phyloP scores from a whole-genome alignment of 2,113 vertebrate species.

The Baryphthengus martii region DNA sequence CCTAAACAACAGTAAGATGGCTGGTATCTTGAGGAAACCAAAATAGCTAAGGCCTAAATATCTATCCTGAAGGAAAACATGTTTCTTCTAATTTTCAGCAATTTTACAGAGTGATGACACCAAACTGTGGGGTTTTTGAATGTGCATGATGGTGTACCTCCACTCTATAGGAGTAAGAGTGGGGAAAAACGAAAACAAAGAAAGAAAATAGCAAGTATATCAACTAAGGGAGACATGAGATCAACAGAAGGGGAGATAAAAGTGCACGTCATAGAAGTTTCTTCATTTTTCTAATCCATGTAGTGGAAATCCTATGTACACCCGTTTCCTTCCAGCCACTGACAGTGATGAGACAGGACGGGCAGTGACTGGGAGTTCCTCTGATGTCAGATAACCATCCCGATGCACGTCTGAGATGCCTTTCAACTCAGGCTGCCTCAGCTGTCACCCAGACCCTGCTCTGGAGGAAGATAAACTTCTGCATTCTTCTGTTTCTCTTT shows the following conservation, averaged over 20 bases:
- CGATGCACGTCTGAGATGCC: neutral
- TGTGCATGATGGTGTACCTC: neutral
- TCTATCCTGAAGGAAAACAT: neutral
- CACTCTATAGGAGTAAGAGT: too few species aligned
- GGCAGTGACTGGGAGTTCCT: neutral
- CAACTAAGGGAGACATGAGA: neutral
- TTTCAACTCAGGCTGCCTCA: neutral
- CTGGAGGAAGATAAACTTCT: neutral
- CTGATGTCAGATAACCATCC: neutral
- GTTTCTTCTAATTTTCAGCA: neutral
- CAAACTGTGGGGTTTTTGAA: neutral
- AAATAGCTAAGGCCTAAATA: slow-evolving; percentile 1
- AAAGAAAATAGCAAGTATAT: neutral
- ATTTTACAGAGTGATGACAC: neutral
- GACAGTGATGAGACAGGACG: neutral
- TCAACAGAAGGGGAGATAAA: neutral
- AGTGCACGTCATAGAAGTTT: neutral
- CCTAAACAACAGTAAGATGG: neutral
- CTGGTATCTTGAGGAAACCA: neutral
- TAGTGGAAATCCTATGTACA: neutral
- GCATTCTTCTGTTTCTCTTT: neutral
- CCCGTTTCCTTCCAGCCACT: neutral
- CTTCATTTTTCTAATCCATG: neutral
- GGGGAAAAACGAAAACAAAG: neutral
- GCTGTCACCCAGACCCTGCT: neutral